Percentiles rank a stretch among this genome's conserved stretches.
Conservation (phyloP, 2,113 vertebrate genomes). For the Leptodactylus fuscus region DNA sequence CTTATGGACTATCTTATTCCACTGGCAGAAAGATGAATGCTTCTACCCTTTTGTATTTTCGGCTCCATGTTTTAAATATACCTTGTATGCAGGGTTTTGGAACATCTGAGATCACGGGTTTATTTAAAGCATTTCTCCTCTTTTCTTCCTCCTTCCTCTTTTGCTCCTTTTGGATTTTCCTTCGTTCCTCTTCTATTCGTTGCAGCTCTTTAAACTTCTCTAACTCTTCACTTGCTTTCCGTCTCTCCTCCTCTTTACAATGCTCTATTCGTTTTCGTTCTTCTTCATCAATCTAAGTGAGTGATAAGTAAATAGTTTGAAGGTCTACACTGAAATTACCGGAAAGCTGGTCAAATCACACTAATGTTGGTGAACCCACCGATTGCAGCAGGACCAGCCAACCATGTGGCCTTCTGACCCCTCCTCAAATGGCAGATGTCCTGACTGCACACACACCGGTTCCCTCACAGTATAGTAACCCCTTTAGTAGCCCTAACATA, state of each 20-base stretch:
- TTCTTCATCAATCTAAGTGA: slow-evolving; percentile 85
- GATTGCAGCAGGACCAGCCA: too few species aligned
- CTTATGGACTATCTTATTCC: too few species aligned
- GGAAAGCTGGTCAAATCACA: too few species aligned
- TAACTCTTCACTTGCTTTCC: slow-evolving; percentile 80
- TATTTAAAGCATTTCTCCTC: slow-evolving; percentile 59
- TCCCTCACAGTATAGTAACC: too few species aligned
- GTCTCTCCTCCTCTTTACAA: slow-evolving; percentile 81
- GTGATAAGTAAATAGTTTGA: slow-evolving; percentile 24
- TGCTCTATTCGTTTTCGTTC: slow-evolving; percentile 83
- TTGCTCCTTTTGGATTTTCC: slow-evolving; percentile 55
- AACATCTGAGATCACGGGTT: background rate
- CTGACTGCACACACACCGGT: too few species aligned
- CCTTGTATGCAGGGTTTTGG: background rate
- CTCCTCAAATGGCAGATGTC: too few species aligned
- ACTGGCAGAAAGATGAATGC: too few species aligned
- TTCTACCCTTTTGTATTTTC: background rate
- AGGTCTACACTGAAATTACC: too few species aligned
- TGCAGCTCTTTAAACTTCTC: slow-evolving; percentile 80
- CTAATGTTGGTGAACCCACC: too few species aligned
- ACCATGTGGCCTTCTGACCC: too few species aligned
- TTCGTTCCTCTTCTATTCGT: slow-evolving; percentile 67
- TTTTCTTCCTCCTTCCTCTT: slow-evolving; percentile 60
- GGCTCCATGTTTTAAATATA: background rate
- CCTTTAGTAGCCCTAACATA: too few species aligned